These are phyloP conservation scores for Silurus glanis DNA, from an alignment of 2,113 vertebrate species.

Conservation along the genomic window DNA sequence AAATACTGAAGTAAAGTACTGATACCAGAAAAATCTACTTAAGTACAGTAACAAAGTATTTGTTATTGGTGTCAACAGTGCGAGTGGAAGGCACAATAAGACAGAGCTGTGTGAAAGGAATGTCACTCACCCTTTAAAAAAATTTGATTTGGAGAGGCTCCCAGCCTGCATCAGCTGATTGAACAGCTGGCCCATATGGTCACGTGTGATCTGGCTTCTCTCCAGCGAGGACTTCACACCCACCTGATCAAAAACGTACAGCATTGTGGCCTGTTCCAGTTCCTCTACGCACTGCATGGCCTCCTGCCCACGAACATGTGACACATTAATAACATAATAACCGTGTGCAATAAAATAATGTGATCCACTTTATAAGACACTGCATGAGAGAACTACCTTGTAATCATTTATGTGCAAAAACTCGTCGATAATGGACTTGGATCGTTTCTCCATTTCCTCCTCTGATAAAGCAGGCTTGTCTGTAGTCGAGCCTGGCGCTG, in stretches of 20 bases:
- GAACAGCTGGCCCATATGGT: conserved; percentile 93
- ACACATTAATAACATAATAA: neutral
- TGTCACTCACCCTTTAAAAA: conserved; percentile 88
- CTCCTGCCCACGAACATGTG: conserved; percentile 74
- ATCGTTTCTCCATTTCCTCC: conserved; percentile 89
- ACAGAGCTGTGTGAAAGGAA: neutral
- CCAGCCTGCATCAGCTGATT: conserved; percentile 86
- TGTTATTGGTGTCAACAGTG: neutral
- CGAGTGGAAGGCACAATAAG: neutral
- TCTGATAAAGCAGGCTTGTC: conserved; percentile 81
- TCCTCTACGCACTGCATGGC: conserved; percentile 93
- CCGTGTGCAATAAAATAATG: neutral
- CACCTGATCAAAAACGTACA: conserved; percentile 85
- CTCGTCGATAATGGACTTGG: conserved; percentile 93
- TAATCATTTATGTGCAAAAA: conserved; percentile 98
- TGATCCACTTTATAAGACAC: neutral
- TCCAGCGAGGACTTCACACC: conserved; percentile 95
- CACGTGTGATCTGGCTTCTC: conserved; percentile 91
- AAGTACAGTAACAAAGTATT: no score
- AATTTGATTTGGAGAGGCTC: conserved; percentile 85
- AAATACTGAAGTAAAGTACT: no score
- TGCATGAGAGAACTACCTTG: conserved; percentile 73
- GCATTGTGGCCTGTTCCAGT: conserved; percentile 76
- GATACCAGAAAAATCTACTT: no score
- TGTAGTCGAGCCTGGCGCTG: conserved; percentile 62